Percentiles rank a stretch among this genome's conserved stretches.
Conservation (phyloP, 2,888 invertebrate genomes). For the Acrocyrtus sp. region DNA sequence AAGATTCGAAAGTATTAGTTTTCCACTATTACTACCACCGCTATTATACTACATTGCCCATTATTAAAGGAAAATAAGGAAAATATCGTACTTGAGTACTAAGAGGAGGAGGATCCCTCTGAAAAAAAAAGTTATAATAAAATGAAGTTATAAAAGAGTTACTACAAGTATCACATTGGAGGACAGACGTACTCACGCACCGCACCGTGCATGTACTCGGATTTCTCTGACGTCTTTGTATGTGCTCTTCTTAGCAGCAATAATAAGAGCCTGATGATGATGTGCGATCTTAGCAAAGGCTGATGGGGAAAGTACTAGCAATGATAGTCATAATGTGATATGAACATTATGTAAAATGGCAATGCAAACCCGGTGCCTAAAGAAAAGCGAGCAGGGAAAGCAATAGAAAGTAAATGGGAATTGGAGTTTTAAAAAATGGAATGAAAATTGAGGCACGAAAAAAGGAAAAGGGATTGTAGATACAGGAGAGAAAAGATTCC, state of each 20-base stretch:
- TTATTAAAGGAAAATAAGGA: slow-evolving; percentile 5
- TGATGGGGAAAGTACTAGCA: background rate
- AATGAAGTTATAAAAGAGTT: slow-evolving; percentile 2
- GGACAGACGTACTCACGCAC: background rate
- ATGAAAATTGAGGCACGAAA: slow-evolving; percentile 5
- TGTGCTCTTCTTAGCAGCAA: background rate
- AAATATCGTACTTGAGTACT: slow-evolving; percentile 7
- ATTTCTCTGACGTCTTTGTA: background rate
- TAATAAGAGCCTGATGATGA: background rate
- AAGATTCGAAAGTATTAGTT: background rate
- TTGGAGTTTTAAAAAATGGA: slow-evolving; percentile 1
- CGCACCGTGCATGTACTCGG: background rate
- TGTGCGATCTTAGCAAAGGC: background rate
- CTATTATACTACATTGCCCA: slow-evolving; percentile 9
- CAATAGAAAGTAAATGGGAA: slow-evolving; percentile 16
- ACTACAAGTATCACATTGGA: slow-evolving; percentile 3
- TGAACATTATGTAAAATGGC: slow-evolving; percentile 22
- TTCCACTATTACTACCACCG: slow-evolving; percentile 5
- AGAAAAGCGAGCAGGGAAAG: slow-evolving; percentile 8
- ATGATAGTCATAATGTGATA: slow-evolving; percentile 21
- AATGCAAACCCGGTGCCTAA: no score
- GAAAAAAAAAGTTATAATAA: slow-evolving; percentile 2
- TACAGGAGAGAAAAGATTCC: background rate
- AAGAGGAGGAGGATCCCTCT: background rate
- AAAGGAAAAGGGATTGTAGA: background rate